A percentile compares a stretch with the other conserved stretches of the same genome.
phyloP scores from a whole-genome alignment of 2,113 vertebrate species.

The Macaca nemestrina region DNA sequence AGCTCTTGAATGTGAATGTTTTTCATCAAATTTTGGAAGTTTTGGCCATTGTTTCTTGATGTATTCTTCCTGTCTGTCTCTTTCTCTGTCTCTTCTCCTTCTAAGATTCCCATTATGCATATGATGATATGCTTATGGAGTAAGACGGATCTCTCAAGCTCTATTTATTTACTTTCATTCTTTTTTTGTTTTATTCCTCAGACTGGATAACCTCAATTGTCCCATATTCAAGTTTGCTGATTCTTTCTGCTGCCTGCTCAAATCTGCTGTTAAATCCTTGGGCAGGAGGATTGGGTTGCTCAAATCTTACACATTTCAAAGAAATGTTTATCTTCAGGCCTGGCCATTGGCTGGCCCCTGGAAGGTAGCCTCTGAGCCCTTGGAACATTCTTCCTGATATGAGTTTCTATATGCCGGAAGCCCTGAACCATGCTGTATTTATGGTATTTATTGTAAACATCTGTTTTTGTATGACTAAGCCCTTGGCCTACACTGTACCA shows the following conservation, averaged over 20 bases:
- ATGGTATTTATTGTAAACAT: background rate
- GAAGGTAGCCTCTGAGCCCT: background rate
- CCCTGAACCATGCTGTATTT: background rate
- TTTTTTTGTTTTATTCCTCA: background rate
- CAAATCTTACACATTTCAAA: background rate
- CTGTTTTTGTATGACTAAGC: background rate
- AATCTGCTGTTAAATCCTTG: background rate
- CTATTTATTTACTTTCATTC: background rate
- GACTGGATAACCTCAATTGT: background rate
- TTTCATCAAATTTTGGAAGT: background rate
- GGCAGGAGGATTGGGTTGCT: background rate
- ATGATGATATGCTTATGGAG: background rate
- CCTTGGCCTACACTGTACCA: background rate
- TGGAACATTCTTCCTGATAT: background rate
- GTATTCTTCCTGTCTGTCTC: background rate
- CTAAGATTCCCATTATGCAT: background rate
- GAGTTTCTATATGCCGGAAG: background rate
- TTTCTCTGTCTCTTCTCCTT: background rate
- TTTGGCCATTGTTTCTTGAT: background rate
- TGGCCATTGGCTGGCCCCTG: background rate
- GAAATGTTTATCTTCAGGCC: background rate
- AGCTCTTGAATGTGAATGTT: background rate
- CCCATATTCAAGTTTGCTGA: background rate
- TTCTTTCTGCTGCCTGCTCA: background rate
- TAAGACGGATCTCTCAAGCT: background rate